Conservation (phyloP, 2,888 invertebrate species). For the Petrolisthes manimaculis region DNA sequence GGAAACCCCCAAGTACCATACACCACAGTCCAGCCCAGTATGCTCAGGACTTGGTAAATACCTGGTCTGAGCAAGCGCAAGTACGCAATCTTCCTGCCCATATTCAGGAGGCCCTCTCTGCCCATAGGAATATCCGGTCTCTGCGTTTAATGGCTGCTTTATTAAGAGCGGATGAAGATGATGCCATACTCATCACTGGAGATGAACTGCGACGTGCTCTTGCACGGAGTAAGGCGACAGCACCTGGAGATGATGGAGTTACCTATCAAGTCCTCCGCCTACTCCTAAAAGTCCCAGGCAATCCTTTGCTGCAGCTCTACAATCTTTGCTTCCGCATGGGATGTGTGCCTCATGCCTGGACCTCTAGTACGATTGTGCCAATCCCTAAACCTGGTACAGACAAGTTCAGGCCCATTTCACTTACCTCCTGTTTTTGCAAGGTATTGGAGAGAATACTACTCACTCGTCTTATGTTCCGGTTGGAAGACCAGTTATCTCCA, state of each 20-base stretch:
- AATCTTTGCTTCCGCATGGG: neutral
- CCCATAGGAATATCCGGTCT: neutral
- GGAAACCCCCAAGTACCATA: slow-evolving; percentile 7
- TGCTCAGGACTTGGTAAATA: neutral
- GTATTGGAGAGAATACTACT: neutral
- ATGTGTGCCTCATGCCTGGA: too few species aligned
- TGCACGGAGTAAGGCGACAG: neutral
- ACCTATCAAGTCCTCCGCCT: too few species aligned
- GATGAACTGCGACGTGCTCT: neutral
- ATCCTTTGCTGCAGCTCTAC: neutral
- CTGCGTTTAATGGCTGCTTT: neutral
- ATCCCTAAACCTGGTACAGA: too few species aligned
- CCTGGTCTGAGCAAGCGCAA: slow-evolving; percentile 20
- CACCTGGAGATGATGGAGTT: neutral
- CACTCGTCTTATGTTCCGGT: neutral
- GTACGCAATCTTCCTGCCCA: neutral
- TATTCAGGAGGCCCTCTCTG: neutral
- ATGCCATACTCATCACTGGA: neutral
- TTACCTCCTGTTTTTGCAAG: neutral
- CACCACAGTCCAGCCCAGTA: slow-evolving; percentile 15
- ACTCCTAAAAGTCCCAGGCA: neutral
- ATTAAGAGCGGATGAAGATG: neutral
- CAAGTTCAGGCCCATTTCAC: neutral
- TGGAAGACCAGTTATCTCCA: neutral
- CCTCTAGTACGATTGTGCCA: too few species aligned